Evolutionary conservation across 2,888 invertebrate species (phyloP).

Genomic region (Spisula solida): DNA sequence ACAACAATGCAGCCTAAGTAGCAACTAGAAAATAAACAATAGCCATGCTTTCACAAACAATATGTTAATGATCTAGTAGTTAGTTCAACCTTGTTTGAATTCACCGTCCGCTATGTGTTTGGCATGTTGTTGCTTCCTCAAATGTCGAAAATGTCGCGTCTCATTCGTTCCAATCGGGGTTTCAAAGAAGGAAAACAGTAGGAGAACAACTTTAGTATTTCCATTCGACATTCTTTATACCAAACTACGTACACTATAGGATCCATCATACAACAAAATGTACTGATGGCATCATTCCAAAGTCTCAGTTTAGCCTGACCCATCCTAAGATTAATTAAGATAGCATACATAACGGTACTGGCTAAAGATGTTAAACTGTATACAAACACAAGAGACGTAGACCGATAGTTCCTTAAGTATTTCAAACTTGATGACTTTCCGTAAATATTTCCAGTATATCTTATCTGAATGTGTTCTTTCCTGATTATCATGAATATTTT

Average conservation of each 20-base stretch:
- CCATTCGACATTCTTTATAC: conserved; percentile 50
- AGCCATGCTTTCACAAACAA: too few relatives aligned
- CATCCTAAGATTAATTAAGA: conserved; percentile 30
- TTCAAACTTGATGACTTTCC: not conserved
- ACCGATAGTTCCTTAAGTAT: conserved; percentile 37
- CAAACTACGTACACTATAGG: conserved; percentile 45
- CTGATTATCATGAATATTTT: conserved; percentile 50
- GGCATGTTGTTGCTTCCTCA: not conserved
- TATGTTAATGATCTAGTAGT: too few relatives aligned
- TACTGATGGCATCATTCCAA: conserved; percentile 34
- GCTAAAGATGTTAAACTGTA: conserved; percentile 42
- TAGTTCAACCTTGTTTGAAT: too few relatives aligned
- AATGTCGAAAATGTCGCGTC: conserved; percentile 21
- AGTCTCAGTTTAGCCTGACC: conserved; percentile 19
- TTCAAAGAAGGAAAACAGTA: conserved; percentile 1
- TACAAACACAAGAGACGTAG: conserved; percentile 53
- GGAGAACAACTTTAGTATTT: conserved; percentile 42
- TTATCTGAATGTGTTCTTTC: not conserved
- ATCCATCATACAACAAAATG: conserved; percentile 43
- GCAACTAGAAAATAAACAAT: too few relatives aligned
- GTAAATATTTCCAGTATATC: not conserved
- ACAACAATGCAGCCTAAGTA: too few relatives aligned
- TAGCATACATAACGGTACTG: conserved; percentile 34
- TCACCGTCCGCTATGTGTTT: not conserved
- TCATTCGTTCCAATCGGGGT: conserved; percentile 37